Base-by-base conservation (phyloP, 2,113 vertebrate genomes). In the Pavo muticus region DNA sequence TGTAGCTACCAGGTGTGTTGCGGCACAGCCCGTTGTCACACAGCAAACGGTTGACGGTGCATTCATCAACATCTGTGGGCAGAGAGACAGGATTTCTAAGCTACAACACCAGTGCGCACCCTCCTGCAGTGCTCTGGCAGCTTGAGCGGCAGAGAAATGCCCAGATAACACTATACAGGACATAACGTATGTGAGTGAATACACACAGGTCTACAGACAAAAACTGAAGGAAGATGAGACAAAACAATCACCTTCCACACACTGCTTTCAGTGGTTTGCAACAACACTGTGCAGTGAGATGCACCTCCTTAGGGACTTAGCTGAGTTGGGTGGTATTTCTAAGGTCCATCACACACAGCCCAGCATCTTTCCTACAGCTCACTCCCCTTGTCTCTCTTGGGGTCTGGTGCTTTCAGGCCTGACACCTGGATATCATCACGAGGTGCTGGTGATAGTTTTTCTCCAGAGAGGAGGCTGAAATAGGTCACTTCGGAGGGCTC, bases 11-110 rank as follows among this genome's bases (percentile, higher is more conserved):
- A 0, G 99, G 99, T 0, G 99, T 99, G 97, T 99, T 99, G 87
- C 99, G 98, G 95, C 99, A 99, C 89, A 99, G 96, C 1, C 99
- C 99, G 0, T 99, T 99, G 96, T 99, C 99, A 63, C 99, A 99
- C 45, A 99, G 98, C 94, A 99, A 95, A 27, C 99, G 98, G 70
- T 99, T 99, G 69, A 99, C 98, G 10, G 98, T 92, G 91, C 99
- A 99, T 93, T 99, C 99, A 10, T 99, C 99, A 11, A 99, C 99
- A n/a, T 99, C 99, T 99, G 98, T 8, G 70, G 74, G 74, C n/a
- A 75, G 52, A 76, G 44, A 72, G 24, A 50, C 9, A 30, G 24
- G 27, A 11, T 14, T 30, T 35, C 57, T 44, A 57, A 81, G 65
- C 25, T 29, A 14, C n/a, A 10, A 1, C n/a, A 39, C 10, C 21